Evolutionary conservation across 2,888 invertebrate genomes (phyloP).

Genomic region (Hedychridium roseum): DNA sequence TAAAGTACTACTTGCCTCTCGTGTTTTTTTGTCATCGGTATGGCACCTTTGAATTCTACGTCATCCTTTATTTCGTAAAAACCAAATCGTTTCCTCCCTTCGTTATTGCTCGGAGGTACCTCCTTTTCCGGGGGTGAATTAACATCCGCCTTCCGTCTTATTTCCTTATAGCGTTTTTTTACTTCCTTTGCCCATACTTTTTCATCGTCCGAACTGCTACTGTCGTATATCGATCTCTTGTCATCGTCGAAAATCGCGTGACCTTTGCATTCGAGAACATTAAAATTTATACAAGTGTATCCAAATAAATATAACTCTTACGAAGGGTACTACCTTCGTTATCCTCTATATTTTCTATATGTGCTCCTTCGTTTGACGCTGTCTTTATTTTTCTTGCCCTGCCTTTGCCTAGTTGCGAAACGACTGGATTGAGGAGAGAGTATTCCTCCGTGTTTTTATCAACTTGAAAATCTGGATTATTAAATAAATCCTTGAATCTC

Average conservation of each 20-base stretch:
- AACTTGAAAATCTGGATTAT: constrained; percentile 91
- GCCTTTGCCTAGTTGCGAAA: constrained; percentile 80
- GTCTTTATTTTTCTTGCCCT: constrained; percentile 66
- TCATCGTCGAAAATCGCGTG: too few relatives aligned
- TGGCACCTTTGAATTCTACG: constrained; percentile 68
- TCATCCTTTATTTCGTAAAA: constrained; percentile 71
- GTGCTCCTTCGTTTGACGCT: constrained; percentile 57
- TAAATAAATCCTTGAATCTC: constrained; percentile 90
- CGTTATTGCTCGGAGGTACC: constrained; percentile 42
- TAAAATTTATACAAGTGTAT: too few relatives aligned
- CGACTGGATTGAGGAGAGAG: constrained; percentile 85
- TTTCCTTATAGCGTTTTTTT: constrained; percentile 76
- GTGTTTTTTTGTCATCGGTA: constrained; percentile 62
- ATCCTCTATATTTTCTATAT: constrained; percentile 59
- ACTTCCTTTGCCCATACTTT: constrained; percentile 82
- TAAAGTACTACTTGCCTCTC: constrained; percentile 65
- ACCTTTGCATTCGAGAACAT: too few relatives aligned
- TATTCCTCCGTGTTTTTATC: constrained; percentile 88
- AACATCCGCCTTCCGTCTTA: constrained; percentile 67
- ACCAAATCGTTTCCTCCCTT: constrained; percentile 60
- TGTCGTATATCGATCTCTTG: constrained; percentile 54
- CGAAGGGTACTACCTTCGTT: constrained; percentile 10
- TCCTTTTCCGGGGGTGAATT: too few relatives aligned
- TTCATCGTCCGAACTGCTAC: constrained; percentile 80
- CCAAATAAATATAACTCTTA: not conserved